Evolutionary conservation across 2,888 invertebrate species (phyloP).

Genomic region (Parnassius apollo): DNA sequence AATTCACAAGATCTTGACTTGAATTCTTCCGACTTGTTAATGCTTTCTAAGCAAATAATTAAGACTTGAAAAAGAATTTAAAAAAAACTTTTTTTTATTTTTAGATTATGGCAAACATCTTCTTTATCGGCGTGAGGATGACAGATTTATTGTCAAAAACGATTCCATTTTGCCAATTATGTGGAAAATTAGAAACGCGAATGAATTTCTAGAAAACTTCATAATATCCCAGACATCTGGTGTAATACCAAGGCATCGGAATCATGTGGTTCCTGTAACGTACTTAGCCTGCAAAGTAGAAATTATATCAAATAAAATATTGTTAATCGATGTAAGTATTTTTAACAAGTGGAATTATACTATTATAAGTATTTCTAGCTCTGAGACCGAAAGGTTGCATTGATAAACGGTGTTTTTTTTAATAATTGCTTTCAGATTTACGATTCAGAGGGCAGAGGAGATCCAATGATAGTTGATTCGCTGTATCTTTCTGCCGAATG

Average conservation of each 20-base stretch:
- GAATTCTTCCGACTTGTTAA: too few species aligned
- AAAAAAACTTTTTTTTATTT: conserved; percentile 23
- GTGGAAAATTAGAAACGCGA: conserved; percentile 75
- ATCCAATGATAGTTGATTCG: conserved; percentile 65
- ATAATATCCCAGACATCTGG: conserved; percentile 67
- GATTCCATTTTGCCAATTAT: conserved; percentile 77
- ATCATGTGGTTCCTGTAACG: conserved; percentile 70
- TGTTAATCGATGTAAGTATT: conserved; percentile 64
- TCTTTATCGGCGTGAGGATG: conserved; percentile 71
- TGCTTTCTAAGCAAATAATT: not conserved
- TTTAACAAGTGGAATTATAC: too few species aligned
- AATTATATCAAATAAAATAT: conserved; percentile 55
- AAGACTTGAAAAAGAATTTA: too few species aligned
- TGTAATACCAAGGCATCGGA: conserved; percentile 63
- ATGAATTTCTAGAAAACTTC: conserved; percentile 68
- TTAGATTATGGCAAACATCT: conserved; percentile 79
- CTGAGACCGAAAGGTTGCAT: too few species aligned
- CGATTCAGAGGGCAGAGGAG: conserved; percentile 65
- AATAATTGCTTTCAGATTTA: conserved; percentile 54
- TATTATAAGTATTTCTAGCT: too few species aligned
- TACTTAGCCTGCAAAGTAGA: conserved; percentile 73
- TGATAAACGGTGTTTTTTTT: not conserved
- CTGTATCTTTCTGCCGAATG: conserved; percentile 79
- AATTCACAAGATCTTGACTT: too few species aligned
- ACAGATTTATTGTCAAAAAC: conserved; percentile 77